Base-by-base conservation (phyloP, 2,888 invertebrate species). In the Pterostichus niger region DNA sequence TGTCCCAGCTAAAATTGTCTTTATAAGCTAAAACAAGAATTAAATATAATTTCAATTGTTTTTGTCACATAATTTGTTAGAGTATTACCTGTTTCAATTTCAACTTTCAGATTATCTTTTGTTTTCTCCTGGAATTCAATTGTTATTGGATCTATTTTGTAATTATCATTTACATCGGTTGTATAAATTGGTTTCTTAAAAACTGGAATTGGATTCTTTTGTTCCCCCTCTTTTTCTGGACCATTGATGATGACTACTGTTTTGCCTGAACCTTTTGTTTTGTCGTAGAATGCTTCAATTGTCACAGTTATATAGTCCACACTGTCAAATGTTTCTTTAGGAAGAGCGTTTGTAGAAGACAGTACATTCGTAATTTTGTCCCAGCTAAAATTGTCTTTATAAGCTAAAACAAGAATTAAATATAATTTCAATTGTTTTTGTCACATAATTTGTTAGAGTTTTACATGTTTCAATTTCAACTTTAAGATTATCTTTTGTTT, bases 101-200 rank as follows among this genome's bases (percentile, higher is more conserved):
- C 24, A 24, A 24, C 24, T 24, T 4, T 24, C 0, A 59, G 10
- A 24, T 17, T 59, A 11, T 59, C 24, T 24, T 10, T 24, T 24
- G 24, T 24, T 24, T 1, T 24, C 24, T 24, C 24, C 24, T 24
- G 24, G 24, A 31, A 59, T 59, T 31, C 9, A 2, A 59, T 44
- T 44, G 7, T 77, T 15, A 85, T 85, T 49, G 76, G 85, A 17
- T 88, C 84, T 10, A 84, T 82, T n/a, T 68, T 68, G 11, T 83
- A 84, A 49, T 83, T 77, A 6, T 80, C 40, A 31, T 85, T 84
- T 68, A 86, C 87, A 3, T 73, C 31, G n/a, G 84, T 86, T 40
- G 54, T 77, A 77, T 86, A 87, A 54, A 1, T 24, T 1, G 24
- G 24, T 3, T 24, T 24, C 24, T 24, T 24, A 13, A 71, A 71